Conservation (phyloP, 2,113 vertebrate species). For the Pongo pygmaeus region DNA sequence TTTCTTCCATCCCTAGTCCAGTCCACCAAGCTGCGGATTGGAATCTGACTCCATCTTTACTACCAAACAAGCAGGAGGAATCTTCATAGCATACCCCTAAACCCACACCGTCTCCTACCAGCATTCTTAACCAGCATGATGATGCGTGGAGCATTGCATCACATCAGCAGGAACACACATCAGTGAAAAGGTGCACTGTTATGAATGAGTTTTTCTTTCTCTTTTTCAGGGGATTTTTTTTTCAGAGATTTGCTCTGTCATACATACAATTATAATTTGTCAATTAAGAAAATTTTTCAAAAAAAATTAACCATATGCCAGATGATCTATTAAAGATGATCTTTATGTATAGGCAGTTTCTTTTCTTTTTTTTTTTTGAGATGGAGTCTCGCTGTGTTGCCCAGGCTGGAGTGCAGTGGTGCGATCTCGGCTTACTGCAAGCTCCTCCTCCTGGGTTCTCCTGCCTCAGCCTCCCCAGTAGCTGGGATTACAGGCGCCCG, state of each 20-base stretch:
- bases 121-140: background rate
- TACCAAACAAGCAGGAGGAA: background rate
- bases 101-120: background rate
- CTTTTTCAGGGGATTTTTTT: background rate
- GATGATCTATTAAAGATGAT: conserved; percentile 40
- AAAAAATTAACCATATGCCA: background rate
- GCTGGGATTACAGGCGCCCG: too few relatives aligned
- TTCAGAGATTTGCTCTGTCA: too few relatives aligned
- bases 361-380: too few relatives aligned
- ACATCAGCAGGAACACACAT: accelerated
- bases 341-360: background rate
- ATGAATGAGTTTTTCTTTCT: accelerated
- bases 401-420: too few relatives aligned
- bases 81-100: background rate
- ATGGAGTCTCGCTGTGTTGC: too few relatives aligned
- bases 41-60: conserved; percentile 2
- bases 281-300: background rate
- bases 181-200: background rate
- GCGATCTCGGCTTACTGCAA: too few relatives aligned
- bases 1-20: background rate
- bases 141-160: accelerated
- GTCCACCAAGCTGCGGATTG: background rate
- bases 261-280: background rate
- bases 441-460: too few relatives aligned
- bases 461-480: too few relatives aligned